phyloP scores from a whole-genome alignment of 2,888 invertebrate species.

The Auanema freiburgensis region DNA sequence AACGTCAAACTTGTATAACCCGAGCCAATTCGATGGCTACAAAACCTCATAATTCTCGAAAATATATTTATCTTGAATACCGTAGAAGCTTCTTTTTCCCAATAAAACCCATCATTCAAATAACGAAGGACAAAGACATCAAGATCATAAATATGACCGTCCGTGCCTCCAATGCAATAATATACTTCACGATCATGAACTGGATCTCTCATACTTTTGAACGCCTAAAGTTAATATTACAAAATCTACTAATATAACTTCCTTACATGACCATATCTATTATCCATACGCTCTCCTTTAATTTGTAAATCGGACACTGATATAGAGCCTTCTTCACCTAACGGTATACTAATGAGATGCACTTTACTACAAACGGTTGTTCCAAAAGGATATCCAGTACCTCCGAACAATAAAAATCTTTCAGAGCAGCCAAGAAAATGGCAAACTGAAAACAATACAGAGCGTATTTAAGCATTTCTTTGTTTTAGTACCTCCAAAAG shows the following conservation, averaged over 20 bases:
- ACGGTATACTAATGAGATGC: too few relatives aligned
- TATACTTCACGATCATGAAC: too few relatives aligned
- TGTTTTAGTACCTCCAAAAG: conserved; percentile 50
- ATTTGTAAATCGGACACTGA: not conserved
- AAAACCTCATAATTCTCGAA: not conserved
- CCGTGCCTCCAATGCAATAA: too few relatives aligned
- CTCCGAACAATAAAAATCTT: not conserved
- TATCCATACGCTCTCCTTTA: too few relatives aligned
- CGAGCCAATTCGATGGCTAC: conserved; percentile 12
- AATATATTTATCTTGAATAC: conserved; percentile 6
- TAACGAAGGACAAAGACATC: too few relatives aligned
- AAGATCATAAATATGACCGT: too few relatives aligned
- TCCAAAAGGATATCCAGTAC: not conserved
- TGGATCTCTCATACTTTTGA: too few relatives aligned
- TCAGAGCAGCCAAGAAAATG: not conserved
- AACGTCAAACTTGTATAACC: conserved; percentile 43
- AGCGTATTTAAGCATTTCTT: not conserved
- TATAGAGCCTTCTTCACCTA: not conserved
- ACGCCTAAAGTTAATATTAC: too few relatives aligned
- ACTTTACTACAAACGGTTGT: not conserved
- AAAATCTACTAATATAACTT: too few relatives aligned
- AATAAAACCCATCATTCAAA: too few relatives aligned
- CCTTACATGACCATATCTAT: too few relatives aligned
- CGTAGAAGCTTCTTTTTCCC: too few relatives aligned
- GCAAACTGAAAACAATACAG: not conserved